Base-by-base conservation (phyloP, 2,888 invertebrate species). In the Neoaliturus tenellus region DNA sequence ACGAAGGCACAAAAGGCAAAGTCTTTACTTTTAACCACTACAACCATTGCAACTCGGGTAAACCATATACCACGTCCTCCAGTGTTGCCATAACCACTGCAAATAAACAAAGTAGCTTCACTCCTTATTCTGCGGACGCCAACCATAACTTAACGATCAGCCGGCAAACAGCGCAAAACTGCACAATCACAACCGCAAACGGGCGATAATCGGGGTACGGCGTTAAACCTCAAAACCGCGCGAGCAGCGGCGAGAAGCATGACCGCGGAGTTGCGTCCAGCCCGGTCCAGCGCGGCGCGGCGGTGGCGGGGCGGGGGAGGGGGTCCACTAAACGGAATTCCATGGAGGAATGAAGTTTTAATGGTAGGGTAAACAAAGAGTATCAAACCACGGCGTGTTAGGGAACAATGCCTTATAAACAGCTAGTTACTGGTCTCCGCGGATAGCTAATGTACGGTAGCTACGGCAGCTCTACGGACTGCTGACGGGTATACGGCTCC, bases 341-440 rank as follows among this genome's bases (percentile, higher is more conserved):
- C 51, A 51, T 62, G 31, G 62, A 51, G 51, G 25, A 31, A 28
- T 62, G 62, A 28, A 28, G 28, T 17, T 62, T 62, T 62, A 62
- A 62, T 28, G 62, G 62, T 5, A 62, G 62, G 28, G n/a, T 28
- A 62, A 62, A 62, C 62, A 62, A 62, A 62, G 62, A 62, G 62
- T 25, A 62, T 62, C 62, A 28, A 55, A 55, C 23, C 55, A 55
- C 23, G 55, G 6, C 55, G 20, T 55, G 12, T 55, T 55, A 55
- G 23, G 62, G 20, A 62, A 62, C 62, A 62, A 62, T 62, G 62
- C 62, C 62, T 62, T 62, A 31, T 62, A 62, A 62, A 62, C 62
- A 62, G 62, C 3, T 17, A 25, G 28, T 62, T 28, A 62, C 28
- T 14, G 62, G 55, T 28, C 28, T 62, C n/a, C n/a, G n/a, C n/a